A percentile compares a stretch with the other conserved stretches of the same genome.
Conservation (phyloP, 2,797 vertebrate species). For the Melanotaenia pygmaea region DNA sequence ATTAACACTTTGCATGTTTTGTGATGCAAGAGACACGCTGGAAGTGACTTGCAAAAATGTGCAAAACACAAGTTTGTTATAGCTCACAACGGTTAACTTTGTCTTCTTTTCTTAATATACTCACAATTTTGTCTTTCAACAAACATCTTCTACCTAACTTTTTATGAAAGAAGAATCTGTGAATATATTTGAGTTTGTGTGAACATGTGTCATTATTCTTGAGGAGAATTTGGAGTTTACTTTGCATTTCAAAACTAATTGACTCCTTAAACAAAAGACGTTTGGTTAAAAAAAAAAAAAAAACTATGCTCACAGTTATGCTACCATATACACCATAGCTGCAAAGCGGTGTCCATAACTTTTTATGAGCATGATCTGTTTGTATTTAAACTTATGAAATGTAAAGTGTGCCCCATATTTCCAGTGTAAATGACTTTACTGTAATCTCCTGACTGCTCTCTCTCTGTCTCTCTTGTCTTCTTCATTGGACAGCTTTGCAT, state of each 20-base stretch:
- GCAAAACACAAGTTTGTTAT: slow-evolving; percentile 43
- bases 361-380: slow-evolving; percentile 14
- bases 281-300: too few species aligned
- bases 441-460: slow-evolving; percentile 35
- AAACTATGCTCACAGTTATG: background rate
- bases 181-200: slow-evolving; percentile 52
- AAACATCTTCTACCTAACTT: background rate
- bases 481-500: slow-evolving; percentile 73
- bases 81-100: background rate
- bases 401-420: slow-evolving; percentile 58
- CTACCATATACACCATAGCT: slow-evolving; percentile 9
- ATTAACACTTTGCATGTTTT: slow-evolving; percentile 58
- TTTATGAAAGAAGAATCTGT: slow-evolving; percentile 32
- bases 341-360: background rate
- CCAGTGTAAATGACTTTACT: slow-evolving; percentile 13
- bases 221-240: slow-evolving; percentile 32
- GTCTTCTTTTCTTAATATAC: background rate
- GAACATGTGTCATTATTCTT: slow-evolving; percentile 24
- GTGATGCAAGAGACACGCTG: slow-evolving; percentile 44
- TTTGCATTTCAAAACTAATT: slow-evolving; percentile 58
- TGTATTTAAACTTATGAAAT: slow-evolving; percentile 43
- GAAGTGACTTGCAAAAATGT: slow-evolving; percentile 62
- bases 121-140: background rate
- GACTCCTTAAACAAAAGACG: background rate
- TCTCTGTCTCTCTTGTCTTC: slow-evolving; percentile 52